Percentiles rank a stretch among this genome's conserved stretches.
phyloP scores from a whole-genome alignment of 2,797 vertebrate genomes.

The Macrochelys suwanniensis region DNA sequence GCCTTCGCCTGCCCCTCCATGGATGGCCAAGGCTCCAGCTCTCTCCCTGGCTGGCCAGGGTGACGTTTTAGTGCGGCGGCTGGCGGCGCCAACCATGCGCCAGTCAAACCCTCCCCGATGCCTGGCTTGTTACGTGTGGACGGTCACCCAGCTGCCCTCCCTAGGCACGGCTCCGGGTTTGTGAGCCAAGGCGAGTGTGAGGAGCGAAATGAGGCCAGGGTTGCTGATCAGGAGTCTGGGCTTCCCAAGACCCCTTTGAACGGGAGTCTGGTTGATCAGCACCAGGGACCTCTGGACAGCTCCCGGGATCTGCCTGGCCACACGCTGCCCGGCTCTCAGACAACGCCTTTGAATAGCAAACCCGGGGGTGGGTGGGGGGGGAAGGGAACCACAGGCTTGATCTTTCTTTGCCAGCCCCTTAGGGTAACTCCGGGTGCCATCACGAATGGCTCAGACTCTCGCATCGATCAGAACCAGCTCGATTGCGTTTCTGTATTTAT shows the following conservation, averaged over 20 bases:
- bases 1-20: no score
- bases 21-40: no score
- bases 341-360: background rate
- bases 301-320: background rate
- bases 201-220: no score
- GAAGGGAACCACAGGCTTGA: background rate
- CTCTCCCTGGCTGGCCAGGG: no score
- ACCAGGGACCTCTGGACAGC: background rate
- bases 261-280: background rate
- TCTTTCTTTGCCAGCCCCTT: background rate
- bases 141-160: background rate
- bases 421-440: background rate
- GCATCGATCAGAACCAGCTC: background rate
- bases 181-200: background rate
- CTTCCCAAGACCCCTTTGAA: background rate
- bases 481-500: background rate
- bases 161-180: background rate
- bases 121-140: background rate
- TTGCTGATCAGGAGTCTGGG: no score
- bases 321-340: background rate
- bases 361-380: rapidly evolving
- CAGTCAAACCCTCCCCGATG: background rate
- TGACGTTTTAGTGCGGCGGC: no score
- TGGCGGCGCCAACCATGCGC: background rate
- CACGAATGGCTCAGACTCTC: background rate